Base-by-base conservation (phyloP, 2,797 vertebrate genomes). In the Poecilia picta region DNA sequence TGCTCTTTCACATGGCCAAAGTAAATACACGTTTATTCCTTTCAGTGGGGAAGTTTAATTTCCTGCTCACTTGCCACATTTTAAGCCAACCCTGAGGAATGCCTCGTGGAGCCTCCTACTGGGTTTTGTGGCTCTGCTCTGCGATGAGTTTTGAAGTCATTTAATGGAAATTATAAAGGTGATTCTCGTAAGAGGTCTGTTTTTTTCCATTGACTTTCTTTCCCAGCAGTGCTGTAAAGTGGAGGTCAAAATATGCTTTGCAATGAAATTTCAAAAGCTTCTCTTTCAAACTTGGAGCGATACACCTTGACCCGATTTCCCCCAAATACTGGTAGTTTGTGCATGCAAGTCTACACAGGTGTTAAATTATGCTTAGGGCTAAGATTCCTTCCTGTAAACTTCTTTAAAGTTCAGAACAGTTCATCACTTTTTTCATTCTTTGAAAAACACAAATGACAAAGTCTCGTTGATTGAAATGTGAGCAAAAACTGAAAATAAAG, bases 21-120 rank as follows among this genome's bases (percentile, higher is more conserved):
- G 74, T 53, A 73, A 79, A 80, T 12, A 59, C 25, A 74, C 33
- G 33, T 84, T 43, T 73, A 28, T 39, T 25, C 31, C 43, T 83
- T 73, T 92, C 83, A 90, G 82, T 87, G 85, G 90, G 74, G 53
- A 64, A 28, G 13, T 89, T 85, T 90, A 43, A 86, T 78, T 86
- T 89, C 80, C 82, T 62, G 25, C 20, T n/a, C 0, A 33, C 33
- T 80, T 6, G 1, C 18, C 20, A 33, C 1, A 15, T 53, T 18
- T 51, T 31, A 18, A 49, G n/a, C 25, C 59, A 23, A 68, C 41
- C 43, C 10, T 7, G 10, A 74, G 0, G 46, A 64, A 57, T 53
- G 64, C 7, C 18, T 53, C 11, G 0, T 33, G 6, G 5, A 0
- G 2, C 4, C 10, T 33, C 62, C 46, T 4, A 31, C 7, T 78